These are phyloP conservation scores for Puma concolor DNA, from an alignment of 2,113 vertebrate species.

Conservation along the genomic window DNA sequence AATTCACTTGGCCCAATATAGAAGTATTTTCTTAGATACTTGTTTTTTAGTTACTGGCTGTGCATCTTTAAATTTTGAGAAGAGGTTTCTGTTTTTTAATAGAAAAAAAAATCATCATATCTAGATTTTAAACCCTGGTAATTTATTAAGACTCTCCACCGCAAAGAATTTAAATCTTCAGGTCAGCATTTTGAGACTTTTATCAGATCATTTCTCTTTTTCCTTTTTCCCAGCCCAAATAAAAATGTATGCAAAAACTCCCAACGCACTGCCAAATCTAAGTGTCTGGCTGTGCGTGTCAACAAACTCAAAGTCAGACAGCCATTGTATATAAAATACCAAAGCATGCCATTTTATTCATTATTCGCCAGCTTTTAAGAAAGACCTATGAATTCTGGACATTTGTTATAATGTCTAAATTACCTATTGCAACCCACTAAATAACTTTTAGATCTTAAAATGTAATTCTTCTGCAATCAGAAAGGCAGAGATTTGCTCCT, in stretches of 20 bases:
- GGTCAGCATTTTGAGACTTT: not conserved
- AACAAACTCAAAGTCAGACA: not conserved
- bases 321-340: not conserved
- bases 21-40: not conserved
- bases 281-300: not conserved
- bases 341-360: not conserved
- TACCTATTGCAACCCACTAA: not conserved
- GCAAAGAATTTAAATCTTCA: slow-evolving; percentile 8
- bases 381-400: not conserved
- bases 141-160: slow-evolving; percentile 20
- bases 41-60: not conserved
- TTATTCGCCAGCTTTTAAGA: not conserved
- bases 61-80: not conserved
- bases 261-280: not conserved
- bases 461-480: not conserved
- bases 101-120: not conserved
- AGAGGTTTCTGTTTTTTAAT: not conserved
- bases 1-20: not conserved
- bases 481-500: not conserved
- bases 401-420: not conserved
- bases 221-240: not conserved
- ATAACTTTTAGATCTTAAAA: slow-evolving; percentile 26
- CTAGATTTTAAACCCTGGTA: not conserved
- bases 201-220: not conserved
- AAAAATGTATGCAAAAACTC: slow-evolving; percentile 10